phyloP scores from a whole-genome alignment of 2,888 invertebrate species.

The Chrysolina haemoptera region DNA sequence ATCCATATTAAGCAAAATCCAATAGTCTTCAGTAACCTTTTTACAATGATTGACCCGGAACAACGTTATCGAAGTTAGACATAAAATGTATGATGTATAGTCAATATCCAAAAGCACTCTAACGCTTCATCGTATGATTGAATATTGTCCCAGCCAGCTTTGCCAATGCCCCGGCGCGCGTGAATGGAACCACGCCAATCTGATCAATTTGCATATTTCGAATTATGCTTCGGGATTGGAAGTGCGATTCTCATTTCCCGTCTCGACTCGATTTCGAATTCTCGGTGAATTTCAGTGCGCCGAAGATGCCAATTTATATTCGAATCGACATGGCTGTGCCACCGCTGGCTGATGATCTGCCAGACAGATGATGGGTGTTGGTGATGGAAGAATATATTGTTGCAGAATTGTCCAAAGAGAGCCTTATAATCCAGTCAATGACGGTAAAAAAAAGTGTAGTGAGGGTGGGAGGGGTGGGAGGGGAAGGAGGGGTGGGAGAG shows the following conservation, averaged over 20 bases:
- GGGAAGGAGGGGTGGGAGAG: no score
- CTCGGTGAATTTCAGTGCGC: slow-evolving; percentile 10
- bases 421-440: no score
- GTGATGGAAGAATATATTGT: background rate
- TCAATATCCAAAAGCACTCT: background rate
- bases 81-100: background rate
- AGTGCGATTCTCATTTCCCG: slow-evolving; percentile 40
- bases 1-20: no score
- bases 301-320: slow-evolving; percentile 8
- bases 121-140: background rate
- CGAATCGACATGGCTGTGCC: background rate
- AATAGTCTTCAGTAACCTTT: no score
- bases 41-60: background rate
- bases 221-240: slow-evolving; percentile 39
- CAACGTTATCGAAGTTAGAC: background rate
- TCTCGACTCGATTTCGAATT: slow-evolving; percentile 23
- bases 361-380: background rate
- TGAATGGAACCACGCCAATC: slow-evolving; percentile 37
- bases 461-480: no score
- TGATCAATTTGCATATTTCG: slow-evolving; percentile 41
- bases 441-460: no score
- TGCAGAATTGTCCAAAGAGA: background rate
- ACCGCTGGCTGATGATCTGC: background rate
- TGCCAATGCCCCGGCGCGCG: slow-evolving; percentile 19
- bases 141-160: slow-evolving; percentile 6